Evolutionary conservation across 2,888 invertebrate genomes (phyloP).

Genomic region (Pseudococcus longispinus): DNA sequence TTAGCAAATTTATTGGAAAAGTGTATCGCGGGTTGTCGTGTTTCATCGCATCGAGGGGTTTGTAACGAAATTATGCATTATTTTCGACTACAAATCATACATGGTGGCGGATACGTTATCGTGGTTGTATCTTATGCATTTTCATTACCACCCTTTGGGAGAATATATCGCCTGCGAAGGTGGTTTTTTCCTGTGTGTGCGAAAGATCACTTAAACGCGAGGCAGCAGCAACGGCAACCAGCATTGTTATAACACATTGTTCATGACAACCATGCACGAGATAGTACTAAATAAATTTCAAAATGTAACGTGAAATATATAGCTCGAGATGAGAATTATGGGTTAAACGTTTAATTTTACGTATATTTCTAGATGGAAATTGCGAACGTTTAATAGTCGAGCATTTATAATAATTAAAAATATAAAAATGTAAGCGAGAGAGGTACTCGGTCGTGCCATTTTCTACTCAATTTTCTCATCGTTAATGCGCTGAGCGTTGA

Average conservation of each 20-base stretch:
- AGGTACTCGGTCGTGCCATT: neutral
- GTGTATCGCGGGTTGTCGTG: neutral
- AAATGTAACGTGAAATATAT: neutral
- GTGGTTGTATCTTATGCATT: neutral
- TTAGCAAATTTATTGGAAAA: neutral
- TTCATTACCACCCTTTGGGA: neutral
- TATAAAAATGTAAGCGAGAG: neutral
- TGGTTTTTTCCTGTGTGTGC: neutral
- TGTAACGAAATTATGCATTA: neutral
- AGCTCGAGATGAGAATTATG: neutral
- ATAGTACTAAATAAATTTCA: neutral
- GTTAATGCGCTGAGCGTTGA: neutral
- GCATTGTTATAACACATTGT: slow-evolving; percentile 8
- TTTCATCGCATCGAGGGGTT: neutral
- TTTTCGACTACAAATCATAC: slow-evolving; percentile 7
- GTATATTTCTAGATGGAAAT: slow-evolving; percentile 15
- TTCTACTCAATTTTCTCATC: slow-evolving; percentile 21
- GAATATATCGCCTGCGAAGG: neutral
- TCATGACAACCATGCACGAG: neutral
- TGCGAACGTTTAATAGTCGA: neutral
- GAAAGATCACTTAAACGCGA: neutral
- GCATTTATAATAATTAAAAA: slow-evolving; percentile 20
- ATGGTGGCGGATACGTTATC: neutral
- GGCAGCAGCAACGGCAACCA: neutral
- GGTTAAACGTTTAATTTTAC: slow-evolving; percentile 18